These are phyloP conservation scores for Limosa lapponica DNA, from an alignment of 2,797 vertebrate species.

Conservation along the genomic window DNA sequence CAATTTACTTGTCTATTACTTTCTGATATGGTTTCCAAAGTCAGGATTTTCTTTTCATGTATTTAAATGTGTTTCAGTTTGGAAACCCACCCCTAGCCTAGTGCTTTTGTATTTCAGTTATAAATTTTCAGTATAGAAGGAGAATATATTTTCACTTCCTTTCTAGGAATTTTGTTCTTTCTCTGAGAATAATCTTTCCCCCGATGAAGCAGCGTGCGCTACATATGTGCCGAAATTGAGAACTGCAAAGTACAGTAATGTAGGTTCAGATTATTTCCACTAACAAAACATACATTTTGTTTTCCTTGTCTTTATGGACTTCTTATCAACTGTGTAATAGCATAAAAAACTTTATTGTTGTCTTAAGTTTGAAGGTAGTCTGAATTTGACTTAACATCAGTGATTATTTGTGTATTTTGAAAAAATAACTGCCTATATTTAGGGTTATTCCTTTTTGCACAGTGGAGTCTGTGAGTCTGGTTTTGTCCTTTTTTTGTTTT, in stretches of 20 bases:
- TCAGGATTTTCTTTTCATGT: background rate
- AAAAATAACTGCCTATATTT: constrained; percentile 3
- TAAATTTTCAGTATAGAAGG: background rate
- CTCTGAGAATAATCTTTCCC: background rate
- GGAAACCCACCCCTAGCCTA: background rate
- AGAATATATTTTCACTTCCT: background rate
- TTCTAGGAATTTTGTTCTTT: background rate
- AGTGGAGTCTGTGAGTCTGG: background rate
- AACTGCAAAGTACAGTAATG: background rate
- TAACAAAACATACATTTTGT: background rate
- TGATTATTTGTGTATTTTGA: background rate
- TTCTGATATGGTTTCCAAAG: background rate
- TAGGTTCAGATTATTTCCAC: background rate
- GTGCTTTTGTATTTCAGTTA: background rate
- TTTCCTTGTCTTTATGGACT: background rate
- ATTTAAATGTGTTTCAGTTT: background rate
- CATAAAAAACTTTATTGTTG: background rate
- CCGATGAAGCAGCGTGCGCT: background rate
- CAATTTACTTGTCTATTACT: background rate
- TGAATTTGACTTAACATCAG: background rate
- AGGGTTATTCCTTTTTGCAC: background rate
- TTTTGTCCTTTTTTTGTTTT: background rate
- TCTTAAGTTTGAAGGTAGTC: background rate
- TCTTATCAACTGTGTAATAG: background rate
- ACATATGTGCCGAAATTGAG: background rate